A percentile compares a stretch with the other conserved stretches of the same genome.
Evolutionary conservation across 2,113 vertebrate genomes (phyloP).

Genomic region (Pseudorhombus dupliciocellatus): DNA sequence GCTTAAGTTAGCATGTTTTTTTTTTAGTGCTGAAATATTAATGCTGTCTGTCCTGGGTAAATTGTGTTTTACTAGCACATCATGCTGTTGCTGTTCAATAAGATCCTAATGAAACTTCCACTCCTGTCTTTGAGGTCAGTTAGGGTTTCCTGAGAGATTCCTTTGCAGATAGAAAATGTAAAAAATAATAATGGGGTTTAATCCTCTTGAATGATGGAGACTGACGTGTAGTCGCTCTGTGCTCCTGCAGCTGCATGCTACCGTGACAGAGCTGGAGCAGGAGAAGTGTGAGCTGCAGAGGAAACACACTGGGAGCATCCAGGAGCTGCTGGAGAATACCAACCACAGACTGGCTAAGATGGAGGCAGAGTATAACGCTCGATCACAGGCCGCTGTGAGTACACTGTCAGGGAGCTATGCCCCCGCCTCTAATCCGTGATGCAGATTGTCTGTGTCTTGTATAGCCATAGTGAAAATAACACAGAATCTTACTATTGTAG

Average conservation of each 20-base stretch:
- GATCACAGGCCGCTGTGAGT: constrained; percentile 87
- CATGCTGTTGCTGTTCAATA: constrained; percentile 19
- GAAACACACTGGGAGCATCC: constrained; percentile 89
- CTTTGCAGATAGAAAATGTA: constrained; percentile 7
- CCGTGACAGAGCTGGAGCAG: constrained; percentile 89
- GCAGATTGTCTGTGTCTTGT: too few relatives aligned
- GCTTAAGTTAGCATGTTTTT: constrained; percentile 25
- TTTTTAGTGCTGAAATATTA: constrained; percentile 35
- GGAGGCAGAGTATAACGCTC: constrained; percentile 86
- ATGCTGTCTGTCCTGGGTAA: constrained; percentile 41
- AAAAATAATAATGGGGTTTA: constrained; percentile 11
- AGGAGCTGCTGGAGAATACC: constrained; percentile 90
- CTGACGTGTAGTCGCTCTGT: constrained; percentile 25
- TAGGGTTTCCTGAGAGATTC: constrained; percentile 12
- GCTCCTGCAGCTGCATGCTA: constrained; percentile 83
- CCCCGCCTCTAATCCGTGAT: too few relatives aligned
- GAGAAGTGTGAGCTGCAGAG: constrained; percentile 91
- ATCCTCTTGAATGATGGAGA: constrained; percentile 9
- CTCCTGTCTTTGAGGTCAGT: constrained; percentile 37
- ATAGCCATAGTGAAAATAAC: too few relatives aligned
- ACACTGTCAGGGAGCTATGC: not conserved
- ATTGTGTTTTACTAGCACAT: constrained; percentile 41
- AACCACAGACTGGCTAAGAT: constrained; percentile 87
- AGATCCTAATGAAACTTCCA: constrained; percentile 40
- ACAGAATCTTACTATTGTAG: too few relatives aligned